A percentile compares a stretch with the other conserved stretches of the same genome.
phyloP scores from a whole-genome alignment of 2,113 vertebrate species.

The Columba janthina region DNA sequence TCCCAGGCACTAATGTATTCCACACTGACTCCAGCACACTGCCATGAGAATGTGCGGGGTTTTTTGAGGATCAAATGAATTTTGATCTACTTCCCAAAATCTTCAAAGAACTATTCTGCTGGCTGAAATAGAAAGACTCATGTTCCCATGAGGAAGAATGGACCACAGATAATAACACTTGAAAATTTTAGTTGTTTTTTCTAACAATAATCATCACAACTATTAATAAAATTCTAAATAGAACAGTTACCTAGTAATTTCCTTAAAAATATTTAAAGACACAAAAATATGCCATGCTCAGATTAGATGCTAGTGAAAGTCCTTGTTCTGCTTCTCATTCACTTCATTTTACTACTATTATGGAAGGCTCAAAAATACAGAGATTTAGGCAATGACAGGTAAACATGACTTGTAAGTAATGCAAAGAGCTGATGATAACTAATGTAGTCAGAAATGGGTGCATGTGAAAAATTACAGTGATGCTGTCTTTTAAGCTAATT shows the following conservation, averaged over 20 bases:
- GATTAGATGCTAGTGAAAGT: background rate
- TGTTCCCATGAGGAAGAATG: background rate
- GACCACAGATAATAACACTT: background rate
- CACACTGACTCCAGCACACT: background rate
- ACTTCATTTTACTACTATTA: background rate
- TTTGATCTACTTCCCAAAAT: conserved; percentile 9
- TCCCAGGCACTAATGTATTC: background rate
- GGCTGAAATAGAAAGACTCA: background rate
- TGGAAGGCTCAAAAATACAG: background rate
- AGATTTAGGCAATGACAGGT: background rate
- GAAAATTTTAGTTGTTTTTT: background rate
- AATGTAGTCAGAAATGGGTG: background rate
- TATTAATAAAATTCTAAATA: background rate
- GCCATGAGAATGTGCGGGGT: background rate
- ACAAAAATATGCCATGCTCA: background rate
- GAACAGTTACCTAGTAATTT: background rate
- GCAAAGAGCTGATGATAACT: background rate
- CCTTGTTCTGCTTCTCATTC: background rate
- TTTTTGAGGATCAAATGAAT: background rate
- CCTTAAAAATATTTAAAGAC: background rate
- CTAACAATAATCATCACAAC: background rate
- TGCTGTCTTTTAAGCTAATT: background rate
- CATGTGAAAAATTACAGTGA: background rate
- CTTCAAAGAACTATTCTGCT: background rate
- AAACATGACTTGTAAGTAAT: background rate